phyloP scores from a whole-genome alignment of 2,113 vertebrate genomes.

The Aramus guarauna region DNA sequence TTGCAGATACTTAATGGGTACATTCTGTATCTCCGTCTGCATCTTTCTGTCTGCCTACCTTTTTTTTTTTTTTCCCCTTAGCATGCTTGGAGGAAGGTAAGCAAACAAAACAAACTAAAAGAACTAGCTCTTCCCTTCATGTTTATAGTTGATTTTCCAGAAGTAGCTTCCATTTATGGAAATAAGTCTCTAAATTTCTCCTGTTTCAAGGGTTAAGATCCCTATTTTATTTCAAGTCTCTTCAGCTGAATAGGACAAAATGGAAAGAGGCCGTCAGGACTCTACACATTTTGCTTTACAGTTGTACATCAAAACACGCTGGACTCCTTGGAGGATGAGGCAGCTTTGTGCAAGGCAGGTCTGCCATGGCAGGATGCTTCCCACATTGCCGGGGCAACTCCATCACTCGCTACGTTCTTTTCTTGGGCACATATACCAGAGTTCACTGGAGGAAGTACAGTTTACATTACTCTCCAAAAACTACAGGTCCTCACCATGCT shows the following conservation, averaged over 20 bases:
- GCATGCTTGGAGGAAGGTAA: neutral
- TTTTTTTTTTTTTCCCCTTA: neutral
- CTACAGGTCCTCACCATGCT: neutral
- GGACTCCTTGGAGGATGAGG: neutral
- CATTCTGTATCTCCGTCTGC: conserved; percentile 1
- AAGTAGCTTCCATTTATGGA: neutral
- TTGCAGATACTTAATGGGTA: neutral
- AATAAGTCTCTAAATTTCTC: neutral
- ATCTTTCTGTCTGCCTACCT: conserved; percentile 41
- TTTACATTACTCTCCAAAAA: neutral
- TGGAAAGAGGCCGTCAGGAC: neutral
- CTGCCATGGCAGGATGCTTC: neutral
- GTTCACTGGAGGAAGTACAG: neutral
- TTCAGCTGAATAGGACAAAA: neutral
- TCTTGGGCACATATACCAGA: neutral
- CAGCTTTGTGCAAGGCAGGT: neutral
- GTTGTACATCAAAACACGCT: neutral
- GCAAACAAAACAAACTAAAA: neutral
- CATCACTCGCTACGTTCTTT: accelerated
- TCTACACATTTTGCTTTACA: neutral
- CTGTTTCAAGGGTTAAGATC: neutral
- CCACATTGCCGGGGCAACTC: accelerated
- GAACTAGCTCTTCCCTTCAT: neutral
- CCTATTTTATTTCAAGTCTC: neutral
- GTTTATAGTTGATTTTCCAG: neutral